Percentiles rank a stretch among this genome's conserved stretches.
These are phyloP conservation scores for Tachina fera DNA, from an alignment of 2,888 invertebrate species.

Conservation along the genomic window DNA sequence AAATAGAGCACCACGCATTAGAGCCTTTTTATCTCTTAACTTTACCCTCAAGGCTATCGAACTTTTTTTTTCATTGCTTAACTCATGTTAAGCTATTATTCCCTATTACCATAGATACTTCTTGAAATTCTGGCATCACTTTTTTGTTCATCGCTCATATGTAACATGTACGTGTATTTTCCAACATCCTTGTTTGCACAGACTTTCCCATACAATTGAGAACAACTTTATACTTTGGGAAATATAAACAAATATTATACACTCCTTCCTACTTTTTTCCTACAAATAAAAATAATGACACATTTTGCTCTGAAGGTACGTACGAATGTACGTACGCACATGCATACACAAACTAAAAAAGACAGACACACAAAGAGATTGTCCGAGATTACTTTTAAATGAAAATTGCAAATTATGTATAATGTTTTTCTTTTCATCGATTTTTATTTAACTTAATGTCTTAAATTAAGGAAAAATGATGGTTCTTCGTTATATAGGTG, in stretches of 20 bases:
- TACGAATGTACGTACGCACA: neutral
- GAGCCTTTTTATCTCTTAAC: too few species aligned
- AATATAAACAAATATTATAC: constrained; percentile 45
- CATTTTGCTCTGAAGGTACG: constrained; percentile 32
- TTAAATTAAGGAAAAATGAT: constrained; percentile 4
- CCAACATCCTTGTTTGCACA: neutral
- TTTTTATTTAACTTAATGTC: constrained; percentile 52
- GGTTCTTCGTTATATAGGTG: neutral
- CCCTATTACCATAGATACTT: too few species aligned
- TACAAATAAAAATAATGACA: constrained; percentile 40
- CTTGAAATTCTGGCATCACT: too few species aligned
- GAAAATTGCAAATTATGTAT: constrained; percentile 56
- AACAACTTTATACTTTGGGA: constrained; percentile 29
- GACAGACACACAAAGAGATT: constrained; percentile 29
- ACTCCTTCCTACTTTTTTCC: constrained; percentile 1
- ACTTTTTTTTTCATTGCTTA: too few species aligned
- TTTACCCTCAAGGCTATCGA: too few species aligned
- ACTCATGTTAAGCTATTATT: too few species aligned
- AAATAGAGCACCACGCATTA: too few species aligned
- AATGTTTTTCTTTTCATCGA: constrained; percentile 36
- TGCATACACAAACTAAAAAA: neutral
- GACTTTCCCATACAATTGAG: neutral
- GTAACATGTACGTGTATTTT: constrained; percentile 31
- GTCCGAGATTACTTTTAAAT: constrained; percentile 59
- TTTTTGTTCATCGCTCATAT: neutral